Evolutionary conservation across 2,797 vertebrate species (phyloP), one percentile per base, ranked within the genome.

Genomic region (Paratrypauchen microcephalus): DNA sequence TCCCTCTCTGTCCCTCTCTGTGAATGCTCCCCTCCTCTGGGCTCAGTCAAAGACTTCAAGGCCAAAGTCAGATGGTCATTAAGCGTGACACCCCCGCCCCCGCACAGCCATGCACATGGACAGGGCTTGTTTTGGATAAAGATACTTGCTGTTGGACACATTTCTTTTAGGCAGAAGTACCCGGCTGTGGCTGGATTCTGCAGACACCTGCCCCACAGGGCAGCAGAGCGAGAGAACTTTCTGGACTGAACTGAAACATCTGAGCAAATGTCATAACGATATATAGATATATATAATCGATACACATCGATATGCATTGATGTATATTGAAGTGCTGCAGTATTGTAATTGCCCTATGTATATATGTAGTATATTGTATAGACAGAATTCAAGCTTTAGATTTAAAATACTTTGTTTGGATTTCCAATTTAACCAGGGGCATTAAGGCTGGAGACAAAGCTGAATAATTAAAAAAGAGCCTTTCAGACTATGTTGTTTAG

Each of bases 51-150:
- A 90, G 83, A 88, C 90, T 89, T 90, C 85, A 90, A 90, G 90
- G 89, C 87, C 87, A 89, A 88, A 89, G 87, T 91, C 88, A 89
- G 85, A 89, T 87, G 84, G 84, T 80, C 85, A 87, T 88, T 87
- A 88, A 88, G 76, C 82, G 72, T 89, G 88, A 89, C 72, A 61
- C 61, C 62, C 41, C 71, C 45, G 15, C 59, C 32, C 66, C 36
- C 66, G 18, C 48, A 65, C 30, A 36, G 28, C 65, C 65, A 55
- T 28, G 12, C 26, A 52, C 36, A 65, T 65, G 63, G 63, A 65
- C 63, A 52, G 63, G 63, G 63, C 47, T 65, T 65, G 63, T 65
- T 65, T 65, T 65, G 63, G 63, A 65, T 65, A 65, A 65, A 65
- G 63, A 65, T 65, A 65, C 63, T 65, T 30, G 45, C 63, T 30